Evolutionary conservation across 2,888 invertebrate species (phyloP).

Genomic region (Hyposoter didymator): DNA sequence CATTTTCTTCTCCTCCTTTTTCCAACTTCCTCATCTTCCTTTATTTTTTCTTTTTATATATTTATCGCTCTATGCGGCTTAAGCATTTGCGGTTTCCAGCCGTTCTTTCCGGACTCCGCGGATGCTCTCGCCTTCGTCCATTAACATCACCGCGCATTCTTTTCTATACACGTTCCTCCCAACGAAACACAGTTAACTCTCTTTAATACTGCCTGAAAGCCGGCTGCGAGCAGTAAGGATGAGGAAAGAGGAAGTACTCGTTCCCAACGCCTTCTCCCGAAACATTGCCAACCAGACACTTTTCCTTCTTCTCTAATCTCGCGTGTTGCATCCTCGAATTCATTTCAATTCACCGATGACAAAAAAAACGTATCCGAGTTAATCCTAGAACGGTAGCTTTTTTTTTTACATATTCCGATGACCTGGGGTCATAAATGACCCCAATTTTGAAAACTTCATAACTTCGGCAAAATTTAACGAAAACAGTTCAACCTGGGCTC

Average conservation of each 20-base stretch:
- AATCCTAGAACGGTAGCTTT: too few relatives aligned
- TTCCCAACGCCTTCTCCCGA: constrained; percentile 18
- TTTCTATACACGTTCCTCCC: constrained; percentile 22
- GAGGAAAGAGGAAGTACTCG: neutral
- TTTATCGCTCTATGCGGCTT: constrained; percentile 76
- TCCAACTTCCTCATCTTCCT: neutral
- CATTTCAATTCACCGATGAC: constrained; percentile 1
- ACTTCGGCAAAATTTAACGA: too few relatives aligned
- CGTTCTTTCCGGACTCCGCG: constrained; percentile 63
- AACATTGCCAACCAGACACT: neutral
- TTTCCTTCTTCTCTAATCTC: neutral
- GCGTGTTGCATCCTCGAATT: neutral
- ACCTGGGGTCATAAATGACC: too few relatives aligned
- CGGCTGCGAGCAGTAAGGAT: neutral
- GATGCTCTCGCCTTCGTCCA: constrained; percentile 56
- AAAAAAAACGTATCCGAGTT: neutral
- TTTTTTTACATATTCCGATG: too few relatives aligned
- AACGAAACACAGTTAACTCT: constrained; percentile 35
- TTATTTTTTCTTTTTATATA: constrained; percentile 67
- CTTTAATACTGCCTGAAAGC: constrained; percentile 19
- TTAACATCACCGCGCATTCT: constrained; percentile 47
- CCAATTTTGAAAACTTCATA: too few relatives aligned
- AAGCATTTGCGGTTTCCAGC: constrained; percentile 72
- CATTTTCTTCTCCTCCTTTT: constrained; percentile 63
- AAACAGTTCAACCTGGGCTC: too few relatives aligned